Base-by-base conservation (phyloP, 2,113 vertebrate species). In the Damaliscus lunatus region DNA sequence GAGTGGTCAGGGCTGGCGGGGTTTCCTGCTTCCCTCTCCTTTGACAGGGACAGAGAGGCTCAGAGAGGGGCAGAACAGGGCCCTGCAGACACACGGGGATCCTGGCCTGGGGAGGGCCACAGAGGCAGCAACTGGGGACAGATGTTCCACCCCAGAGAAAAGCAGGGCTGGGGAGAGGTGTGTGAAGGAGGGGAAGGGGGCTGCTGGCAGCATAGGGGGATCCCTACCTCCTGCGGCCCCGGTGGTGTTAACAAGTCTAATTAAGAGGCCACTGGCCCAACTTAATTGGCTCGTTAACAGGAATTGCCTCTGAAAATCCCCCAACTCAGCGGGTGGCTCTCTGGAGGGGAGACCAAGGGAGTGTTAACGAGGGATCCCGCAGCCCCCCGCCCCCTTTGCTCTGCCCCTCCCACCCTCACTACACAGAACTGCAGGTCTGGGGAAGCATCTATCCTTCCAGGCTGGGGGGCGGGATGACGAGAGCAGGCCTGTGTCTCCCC, bases 231-330 rank as follows among this genome's bases (percentile, higher is more conserved):
- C 95, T 85, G 77, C 16, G 60, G 96, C 82, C 94, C 96, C 90
- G 10, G 82, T 95, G 96, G 98, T 98, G 98, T 98, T 98, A 98
- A 98, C 98, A 98, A 98, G 98, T 97, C 97, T 98, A 98, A 98
- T 98, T 98, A 98, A 98, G 98, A 97, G 97, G 98, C 98, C 98
- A 97, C 96, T 98, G 97, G 97, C 98, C 98, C 96, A 98, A 96
- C 96, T 98, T 98, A 98, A 98, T 98, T 98, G 98, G 97, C 98
- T 98, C 89, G 95, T 98, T 98, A 98, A 98, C 98, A 97, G 97
- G 97, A 98, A 98, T 95, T 98, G 91, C 97, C 96, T 97, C 98
- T 96, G 96, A 98, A 98, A 98, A 98, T 97, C 93, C 97, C 97
- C 98, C 92, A 95, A 89, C 98, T 96, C 96, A 92, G 98, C 94